Conservation (phyloP, 1,140 invertebrate species). For the Phortica variegata region DNA sequence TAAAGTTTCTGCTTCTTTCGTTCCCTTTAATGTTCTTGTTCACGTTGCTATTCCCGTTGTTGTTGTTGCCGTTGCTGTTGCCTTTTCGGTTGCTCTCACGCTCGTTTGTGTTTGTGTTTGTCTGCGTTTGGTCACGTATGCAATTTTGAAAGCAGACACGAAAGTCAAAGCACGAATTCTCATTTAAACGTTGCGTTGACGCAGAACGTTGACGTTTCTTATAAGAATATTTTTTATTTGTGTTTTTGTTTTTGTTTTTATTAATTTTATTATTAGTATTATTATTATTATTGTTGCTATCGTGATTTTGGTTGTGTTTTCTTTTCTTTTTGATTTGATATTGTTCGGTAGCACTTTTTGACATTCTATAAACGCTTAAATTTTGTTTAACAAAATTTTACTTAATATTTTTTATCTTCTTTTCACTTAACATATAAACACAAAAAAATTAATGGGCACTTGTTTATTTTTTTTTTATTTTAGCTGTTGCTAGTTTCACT, state of each 20-base stretch:
- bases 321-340: conserved; percentile 25
- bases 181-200: neutral
- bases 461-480: conserved; percentile 4
- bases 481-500: conserved; percentile 8
- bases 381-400: neutral
- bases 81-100: neutral
- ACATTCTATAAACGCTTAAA: conserved; percentile 8
- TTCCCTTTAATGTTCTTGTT: conserved; percentile 1
- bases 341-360: conserved; percentile 22
- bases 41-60: conserved; percentile 2
- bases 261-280: conserved; percentile 2
- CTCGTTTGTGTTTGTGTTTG: neutral
- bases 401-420: conserved; percentile 1
- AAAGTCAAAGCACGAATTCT: no score
- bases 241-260: conserved; percentile 3
- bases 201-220: no score
- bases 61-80: conserved; percentile 1
- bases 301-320: conserved; percentile 8
- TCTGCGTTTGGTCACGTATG: conserved; percentile 1
- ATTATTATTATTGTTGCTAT: neutral
- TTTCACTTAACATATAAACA: conserved; percentile 1
- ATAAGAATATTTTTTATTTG: neutral
- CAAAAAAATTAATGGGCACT: neutral
- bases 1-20: neutral
- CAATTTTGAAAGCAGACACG: no score